Percentiles rank a stretch among this genome's conserved stretches.
phyloP scores from a whole-genome alignment of 2,888 invertebrate species.

The Leptogaster cylindrica region DNA sequence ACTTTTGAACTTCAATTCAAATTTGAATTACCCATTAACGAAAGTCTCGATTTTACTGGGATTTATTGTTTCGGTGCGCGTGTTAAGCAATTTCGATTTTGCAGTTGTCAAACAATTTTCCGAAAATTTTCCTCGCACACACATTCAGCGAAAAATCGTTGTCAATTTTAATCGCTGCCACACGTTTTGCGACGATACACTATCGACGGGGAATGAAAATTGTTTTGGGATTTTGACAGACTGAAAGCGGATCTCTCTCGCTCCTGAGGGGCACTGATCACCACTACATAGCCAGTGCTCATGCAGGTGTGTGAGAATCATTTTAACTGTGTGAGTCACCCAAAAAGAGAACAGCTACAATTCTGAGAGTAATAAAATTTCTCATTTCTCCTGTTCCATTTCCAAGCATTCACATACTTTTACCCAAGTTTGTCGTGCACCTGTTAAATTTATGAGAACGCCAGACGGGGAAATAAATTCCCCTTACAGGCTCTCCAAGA shows the following conservation, averaged over 20 bases:
- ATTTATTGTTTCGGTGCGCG: too few relatives aligned
- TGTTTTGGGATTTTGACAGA: conserved; percentile 44
- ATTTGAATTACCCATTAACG: background rate
- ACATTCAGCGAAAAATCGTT: conserved; percentile 23
- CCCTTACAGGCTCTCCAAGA: background rate
- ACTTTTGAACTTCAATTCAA: background rate
- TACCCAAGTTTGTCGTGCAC: conserved; percentile 8
- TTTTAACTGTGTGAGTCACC: background rate
- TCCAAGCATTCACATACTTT: background rate
- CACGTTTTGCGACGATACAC: conserved; percentile 43
- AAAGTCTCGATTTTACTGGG: too few relatives aligned
- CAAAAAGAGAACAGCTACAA: conserved; percentile 3
- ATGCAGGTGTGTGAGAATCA: background rate
- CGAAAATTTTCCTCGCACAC: conserved; percentile 20
- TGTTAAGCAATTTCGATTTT: too few relatives aligned
- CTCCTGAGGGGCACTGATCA: background rate
- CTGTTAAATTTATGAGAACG: conserved; percentile 25
- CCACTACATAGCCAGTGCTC: background rate
- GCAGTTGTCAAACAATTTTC: too few relatives aligned
- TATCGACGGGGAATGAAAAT: conserved; percentile 45
- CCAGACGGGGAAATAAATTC: conserved; percentile 7
- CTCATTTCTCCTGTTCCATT: conserved; percentile 9
- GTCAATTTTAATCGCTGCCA: conserved; percentile 31
- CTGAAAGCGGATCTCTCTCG: conserved; percentile 40
- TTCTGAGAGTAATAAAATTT: background rate